phyloP scores from a whole-genome alignment of 2,113 vertebrate species.

The Sceloporus undulatus region DNA sequence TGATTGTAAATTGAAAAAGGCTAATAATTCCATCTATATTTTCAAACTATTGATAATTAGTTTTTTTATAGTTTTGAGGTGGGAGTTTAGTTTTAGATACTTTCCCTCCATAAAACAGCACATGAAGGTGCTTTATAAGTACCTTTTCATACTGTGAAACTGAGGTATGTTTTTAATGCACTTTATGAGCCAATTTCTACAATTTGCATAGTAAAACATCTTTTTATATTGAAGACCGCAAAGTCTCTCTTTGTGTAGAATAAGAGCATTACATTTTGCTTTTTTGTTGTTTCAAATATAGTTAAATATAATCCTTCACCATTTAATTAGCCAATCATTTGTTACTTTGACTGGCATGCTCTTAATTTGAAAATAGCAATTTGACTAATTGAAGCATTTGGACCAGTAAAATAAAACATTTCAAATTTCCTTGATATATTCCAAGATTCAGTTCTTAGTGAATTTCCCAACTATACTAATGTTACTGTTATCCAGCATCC shows the following conservation, averaged over 20 bases:
- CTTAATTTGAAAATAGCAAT: not conserved
- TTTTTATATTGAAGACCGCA: not conserved
- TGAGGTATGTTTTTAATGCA: not conserved
- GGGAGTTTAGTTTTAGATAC: not conserved
- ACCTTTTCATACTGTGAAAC: not conserved
- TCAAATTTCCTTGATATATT: no score
- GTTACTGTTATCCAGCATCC: no score
- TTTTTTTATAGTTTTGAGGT: not conserved
- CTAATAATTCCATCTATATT: not conserved
- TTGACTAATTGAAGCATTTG: not conserved
- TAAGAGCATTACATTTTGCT: not conserved
- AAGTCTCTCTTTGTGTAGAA: conserved; percentile 2
- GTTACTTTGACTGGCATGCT: not conserved
- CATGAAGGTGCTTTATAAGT: not conserved
- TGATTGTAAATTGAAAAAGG: not conserved
- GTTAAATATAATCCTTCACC: not conserved
- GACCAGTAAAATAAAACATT: not conserved
- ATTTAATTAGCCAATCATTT: not conserved
- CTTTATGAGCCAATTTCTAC: not conserved
- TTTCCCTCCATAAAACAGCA: not conserved
- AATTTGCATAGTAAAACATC: not conserved
- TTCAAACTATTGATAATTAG: not conserved
- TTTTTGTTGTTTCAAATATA: not conserved
- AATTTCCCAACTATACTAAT: no score
- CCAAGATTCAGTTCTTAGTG: no score